These are phyloP conservation scores for Helleia helle DNA, from an alignment of 2,888 invertebrate species.

Conservation along the genomic window DNA sequence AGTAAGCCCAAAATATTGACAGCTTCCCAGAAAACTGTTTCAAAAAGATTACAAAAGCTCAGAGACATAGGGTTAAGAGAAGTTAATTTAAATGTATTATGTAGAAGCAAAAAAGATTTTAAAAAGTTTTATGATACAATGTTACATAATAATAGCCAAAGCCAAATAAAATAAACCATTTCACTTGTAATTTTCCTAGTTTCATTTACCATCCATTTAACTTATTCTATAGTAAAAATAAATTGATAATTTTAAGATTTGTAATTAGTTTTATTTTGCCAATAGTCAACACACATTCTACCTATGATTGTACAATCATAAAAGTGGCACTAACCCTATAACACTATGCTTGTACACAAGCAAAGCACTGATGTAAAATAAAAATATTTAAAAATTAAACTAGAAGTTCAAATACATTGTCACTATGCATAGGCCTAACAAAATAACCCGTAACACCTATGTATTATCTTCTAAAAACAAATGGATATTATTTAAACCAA, in stretches of 20 bases:
- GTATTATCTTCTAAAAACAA: neutral
- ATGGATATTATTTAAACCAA: neutral
- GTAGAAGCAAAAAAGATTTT: conserved; percentile 71
- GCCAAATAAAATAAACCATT: too few species aligned
- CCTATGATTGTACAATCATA: neutral
- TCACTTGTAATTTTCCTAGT: too few species aligned
- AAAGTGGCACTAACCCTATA: conserved; percentile 2
- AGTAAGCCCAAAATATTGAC: conserved; percentile 69
- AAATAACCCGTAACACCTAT: conserved; percentile 2
- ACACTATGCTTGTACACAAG: conserved; percentile 2
- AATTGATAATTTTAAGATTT: conserved; percentile 2
- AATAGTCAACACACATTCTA: conserved; percentile 4
- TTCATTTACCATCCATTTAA: too few species aligned
- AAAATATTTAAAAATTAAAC: neutral
- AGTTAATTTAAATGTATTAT: conserved; percentile 68
- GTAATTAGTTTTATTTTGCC: conserved; percentile 5
- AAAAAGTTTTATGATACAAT: conserved; percentile 57
- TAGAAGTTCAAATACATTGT: neutral
- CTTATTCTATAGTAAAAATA: too few species aligned
- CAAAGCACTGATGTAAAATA: neutral
- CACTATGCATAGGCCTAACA: conserved; percentile 1
- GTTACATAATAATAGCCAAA: too few species aligned
- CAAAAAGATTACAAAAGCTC: conserved; percentile 62
- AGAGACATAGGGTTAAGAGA: conserved; percentile 55
- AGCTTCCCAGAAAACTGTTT: conserved; percentile 71